phyloP scores from a whole-genome alignment of 2,888 invertebrate genomes.

The Hirtodrosophila duncani region DNA sequence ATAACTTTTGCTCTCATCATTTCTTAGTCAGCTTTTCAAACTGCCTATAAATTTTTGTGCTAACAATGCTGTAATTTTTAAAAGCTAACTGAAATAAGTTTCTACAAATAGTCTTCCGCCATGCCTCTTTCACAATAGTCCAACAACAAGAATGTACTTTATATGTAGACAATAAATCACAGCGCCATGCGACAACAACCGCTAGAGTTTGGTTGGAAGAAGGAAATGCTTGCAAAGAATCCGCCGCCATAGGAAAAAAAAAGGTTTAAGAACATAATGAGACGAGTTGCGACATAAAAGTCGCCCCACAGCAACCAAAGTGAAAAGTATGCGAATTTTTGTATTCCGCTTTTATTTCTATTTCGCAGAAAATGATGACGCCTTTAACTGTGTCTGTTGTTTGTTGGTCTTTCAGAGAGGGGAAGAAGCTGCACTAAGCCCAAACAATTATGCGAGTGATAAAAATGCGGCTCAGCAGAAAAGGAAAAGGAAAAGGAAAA shows the following conservation, averaged over 20 bases:
- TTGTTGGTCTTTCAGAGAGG: background rate
- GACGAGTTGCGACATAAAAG: conserved; percentile 27
- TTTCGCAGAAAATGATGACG: conserved; percentile 25
- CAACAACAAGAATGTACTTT: conserved; percentile 1
- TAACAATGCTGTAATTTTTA: too few relatives aligned
- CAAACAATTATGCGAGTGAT: too few relatives aligned
- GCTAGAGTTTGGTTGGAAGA: conserved; percentile 1
- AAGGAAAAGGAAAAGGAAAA: too few relatives aligned
- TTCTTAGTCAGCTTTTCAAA: too few relatives aligned
- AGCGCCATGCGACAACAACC: conserved; percentile 8
- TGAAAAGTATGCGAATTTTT: conserved; percentile 29
- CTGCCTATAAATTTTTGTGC: too few relatives aligned
- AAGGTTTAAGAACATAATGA: conserved; percentile 32
- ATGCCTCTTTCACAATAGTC: too few relatives aligned
- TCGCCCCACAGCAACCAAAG: conserved; percentile 22
- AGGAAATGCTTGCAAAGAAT: conserved; percentile 33
- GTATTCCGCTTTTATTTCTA: background rate
- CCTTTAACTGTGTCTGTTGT: conserved; percentile 14
- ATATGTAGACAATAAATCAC: conserved; percentile 35
- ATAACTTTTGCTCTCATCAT: too few relatives aligned
- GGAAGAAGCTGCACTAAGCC: too few relatives aligned
- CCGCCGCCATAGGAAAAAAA: conserved; percentile 15
- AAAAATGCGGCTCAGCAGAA: too few relatives aligned
- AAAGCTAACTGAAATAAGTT: too few relatives aligned
- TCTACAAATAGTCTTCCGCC: too few relatives aligned